Evolutionary conservation across 1,140 invertebrate species (phyloP).

Genomic region (Habropoda laboriosa): DNA sequence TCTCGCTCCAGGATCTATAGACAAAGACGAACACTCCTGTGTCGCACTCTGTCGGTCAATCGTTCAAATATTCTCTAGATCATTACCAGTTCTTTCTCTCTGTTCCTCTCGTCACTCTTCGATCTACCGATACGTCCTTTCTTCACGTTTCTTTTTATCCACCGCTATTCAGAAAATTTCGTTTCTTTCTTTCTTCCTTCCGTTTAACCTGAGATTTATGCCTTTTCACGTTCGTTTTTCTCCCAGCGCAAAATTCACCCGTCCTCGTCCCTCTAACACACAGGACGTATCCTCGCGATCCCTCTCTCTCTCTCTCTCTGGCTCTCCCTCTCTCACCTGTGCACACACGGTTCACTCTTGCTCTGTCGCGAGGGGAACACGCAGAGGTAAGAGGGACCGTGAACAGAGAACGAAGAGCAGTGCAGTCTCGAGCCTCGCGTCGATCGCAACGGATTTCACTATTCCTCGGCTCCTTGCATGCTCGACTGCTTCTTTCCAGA

Average conservation of each 20-base stretch:
- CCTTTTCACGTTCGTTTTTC: not conserved
- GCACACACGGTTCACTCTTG: not conserved
- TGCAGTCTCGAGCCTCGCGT: slow-evolving; percentile 69
- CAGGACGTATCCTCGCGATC: not conserved
- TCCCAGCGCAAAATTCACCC: not conserved
- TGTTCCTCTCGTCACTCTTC: not conserved
- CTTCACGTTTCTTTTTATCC: too few species aligned
- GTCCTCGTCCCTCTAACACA: not conserved
- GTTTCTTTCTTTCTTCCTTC: too few species aligned
- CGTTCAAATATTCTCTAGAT: not conserved
- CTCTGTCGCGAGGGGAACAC: not conserved
- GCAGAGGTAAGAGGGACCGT: slow-evolving; percentile 19
- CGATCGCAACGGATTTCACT: slow-evolving; percentile 43
- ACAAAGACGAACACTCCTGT: not conserved
- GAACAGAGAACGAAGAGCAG: slow-evolving; percentile 28
- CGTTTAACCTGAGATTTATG: not conserved
- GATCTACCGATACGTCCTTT: not conserved
- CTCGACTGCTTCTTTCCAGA: slow-evolving; percentile 36
- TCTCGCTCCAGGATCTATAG: slow-evolving; percentile 22
- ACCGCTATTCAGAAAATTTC: not conserved
- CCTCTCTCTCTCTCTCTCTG: not conserved
- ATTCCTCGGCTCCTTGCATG: slow-evolving; percentile 5
- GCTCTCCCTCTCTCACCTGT: slow-evolving; percentile 11
- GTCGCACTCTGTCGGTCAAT: slow-evolving; percentile 17
- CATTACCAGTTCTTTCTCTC: slow-evolving; percentile 7